These are phyloP conservation scores for Phodopus roborovskii DNA, from an alignment of 2,113 vertebrate genomes.

Conservation along the genomic window DNA sequence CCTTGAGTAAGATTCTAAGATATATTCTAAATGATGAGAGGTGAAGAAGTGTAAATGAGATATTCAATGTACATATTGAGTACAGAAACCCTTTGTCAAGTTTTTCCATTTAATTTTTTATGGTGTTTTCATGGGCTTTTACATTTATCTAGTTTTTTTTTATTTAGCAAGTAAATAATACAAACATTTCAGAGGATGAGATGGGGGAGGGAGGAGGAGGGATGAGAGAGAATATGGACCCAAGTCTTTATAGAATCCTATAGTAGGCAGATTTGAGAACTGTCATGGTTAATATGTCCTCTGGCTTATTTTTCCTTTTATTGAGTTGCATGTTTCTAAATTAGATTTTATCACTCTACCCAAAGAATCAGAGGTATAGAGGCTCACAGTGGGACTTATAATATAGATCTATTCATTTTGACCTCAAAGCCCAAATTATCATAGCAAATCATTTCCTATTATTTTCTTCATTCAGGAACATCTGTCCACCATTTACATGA, in stretches of 20 bases:
- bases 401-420: not conserved
- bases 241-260: too few relatives aligned
- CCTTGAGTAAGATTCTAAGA: not conserved
- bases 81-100: not conserved
- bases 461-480: slow-evolving; percentile 40
- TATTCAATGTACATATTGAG: not conserved
- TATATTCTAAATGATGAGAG: not conserved
- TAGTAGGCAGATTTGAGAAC: not conserved
- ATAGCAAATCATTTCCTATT: slow-evolving; percentile 23
- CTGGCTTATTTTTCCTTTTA: not conserved
- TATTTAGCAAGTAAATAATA: slow-evolving; percentile 72
- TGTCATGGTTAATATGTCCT: not conserved
- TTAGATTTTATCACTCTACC: not conserved
- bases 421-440: not conserved
- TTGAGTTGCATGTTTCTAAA: not conserved
- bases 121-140: not conserved
- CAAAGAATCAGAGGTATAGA: not conserved
- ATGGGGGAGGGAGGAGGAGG: not conserved
- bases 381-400: rapidly evolving
- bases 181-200: not conserved
- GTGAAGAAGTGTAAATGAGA: not conserved
- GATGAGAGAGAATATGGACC: not conserved
- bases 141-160: slow-evolving; percentile 53
- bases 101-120: not conserved
- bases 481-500: not conserved